Evolutionary conservation across 1,140 invertebrate genomes (phyloP).

Genomic region (Oscheius sp.): DNA sequence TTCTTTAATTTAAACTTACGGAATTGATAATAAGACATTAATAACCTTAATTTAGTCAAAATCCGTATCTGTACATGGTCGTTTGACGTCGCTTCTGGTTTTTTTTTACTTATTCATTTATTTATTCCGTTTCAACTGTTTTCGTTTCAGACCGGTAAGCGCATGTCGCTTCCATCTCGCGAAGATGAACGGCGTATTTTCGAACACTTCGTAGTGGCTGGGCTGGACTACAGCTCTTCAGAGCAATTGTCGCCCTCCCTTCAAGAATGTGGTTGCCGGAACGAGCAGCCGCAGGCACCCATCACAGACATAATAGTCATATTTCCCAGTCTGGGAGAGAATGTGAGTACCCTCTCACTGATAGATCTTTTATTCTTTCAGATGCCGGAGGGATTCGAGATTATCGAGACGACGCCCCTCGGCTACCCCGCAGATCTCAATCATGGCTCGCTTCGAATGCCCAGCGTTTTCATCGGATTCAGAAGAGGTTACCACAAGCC

Average conservation of each 20-base stretch:
- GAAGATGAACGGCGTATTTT: slow-evolving; percentile 51
- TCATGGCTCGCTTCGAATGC: slow-evolving; percentile 87
- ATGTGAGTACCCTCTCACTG: slow-evolving; percentile 60
- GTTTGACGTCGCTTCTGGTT: too few species aligned
- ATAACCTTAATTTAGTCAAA: too few species aligned
- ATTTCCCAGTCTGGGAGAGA: slow-evolving; percentile 82
- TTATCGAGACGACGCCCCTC: slow-evolving; percentile 79
- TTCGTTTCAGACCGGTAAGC: too few species aligned
- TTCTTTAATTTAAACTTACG: too few species aligned
- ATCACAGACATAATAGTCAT: slow-evolving; percentile 91
- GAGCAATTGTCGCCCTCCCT: slow-evolving; percentile 67
- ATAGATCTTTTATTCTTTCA: slow-evolving; percentile 34
- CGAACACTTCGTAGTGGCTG: slow-evolving; percentile 95
- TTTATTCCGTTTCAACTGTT: too few species aligned
- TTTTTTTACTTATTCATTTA: too few species aligned
- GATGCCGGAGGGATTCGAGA: slow-evolving; percentile 73
- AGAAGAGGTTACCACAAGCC: slow-evolving; percentile 86
- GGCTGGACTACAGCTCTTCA: slow-evolving; percentile 64
- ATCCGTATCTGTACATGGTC: too few species aligned
- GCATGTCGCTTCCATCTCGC: neutral
- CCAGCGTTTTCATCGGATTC: slow-evolving; percentile 90
- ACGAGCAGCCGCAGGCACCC: slow-evolving; percentile 70
- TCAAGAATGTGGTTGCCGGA: slow-evolving; percentile 51
- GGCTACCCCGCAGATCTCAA: slow-evolving; percentile 86
- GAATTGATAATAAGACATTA: too few species aligned